Evolutionary conservation across 2,113 vertebrate genomes (phyloP), one percentile per base, ranked within the genome.

Genomic region (Cariama cristata): DNA sequence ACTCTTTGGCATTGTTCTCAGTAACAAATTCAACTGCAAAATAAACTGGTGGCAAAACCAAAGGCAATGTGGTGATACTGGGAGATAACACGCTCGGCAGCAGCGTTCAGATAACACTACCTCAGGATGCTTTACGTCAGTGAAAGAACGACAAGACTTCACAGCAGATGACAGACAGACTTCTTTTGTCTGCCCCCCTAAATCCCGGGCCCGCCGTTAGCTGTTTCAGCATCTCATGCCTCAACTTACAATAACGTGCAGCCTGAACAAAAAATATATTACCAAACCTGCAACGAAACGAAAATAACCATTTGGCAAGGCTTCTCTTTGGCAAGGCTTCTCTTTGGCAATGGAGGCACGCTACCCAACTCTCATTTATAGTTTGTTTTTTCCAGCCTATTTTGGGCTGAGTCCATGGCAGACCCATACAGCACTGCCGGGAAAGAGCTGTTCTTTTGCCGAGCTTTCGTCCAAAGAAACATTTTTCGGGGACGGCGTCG

Each of bases 141-240:
- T 3, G 52, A 50, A 42, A 79, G 67, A 63, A 28, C 11, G 12
- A 42, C 64, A 38, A 28, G 82, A 69, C 52, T 84, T 67, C 6
- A 2, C 83, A 33, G 79, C 33, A 45, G 86, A 90, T 88, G 84
- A 95, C 85, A 91, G 90, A 56, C 2, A 71, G 85, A 45, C 60
- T 74, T 67, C 96, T 97, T 97, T 96, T 97, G 95, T 97, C 84
- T 91, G 53, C 14, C 21, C 72, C 85, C 73, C 72, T 24, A 74
- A 56, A 45, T 19, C 77, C 16, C 75, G 21, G 74, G 38, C 50
- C 72, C 22, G 22, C 72, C 44, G 17, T 7, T 52, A 77, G 53
- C 84, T 56, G 60, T 60, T 27, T 33, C 91, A 63, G 90, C 75
- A 90, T 44, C 91, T 79, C 86, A 12, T 3, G 55, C 30, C 62